Conservation (phyloP, 2,888 invertebrate genomes). For the Polia nebulosa region DNA sequence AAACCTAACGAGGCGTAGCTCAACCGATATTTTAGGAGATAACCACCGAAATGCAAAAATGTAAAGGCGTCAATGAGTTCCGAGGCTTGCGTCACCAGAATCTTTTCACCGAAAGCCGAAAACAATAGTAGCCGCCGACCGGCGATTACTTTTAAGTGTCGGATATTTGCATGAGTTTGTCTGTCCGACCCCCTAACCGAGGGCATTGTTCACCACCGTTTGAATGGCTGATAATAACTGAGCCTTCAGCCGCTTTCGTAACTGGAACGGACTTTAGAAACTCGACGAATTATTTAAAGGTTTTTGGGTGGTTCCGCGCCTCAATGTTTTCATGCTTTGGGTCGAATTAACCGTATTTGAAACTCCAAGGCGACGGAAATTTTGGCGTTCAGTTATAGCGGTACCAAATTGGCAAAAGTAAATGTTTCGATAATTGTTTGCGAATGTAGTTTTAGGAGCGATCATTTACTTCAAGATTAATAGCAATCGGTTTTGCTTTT, state of each 20-base stretch:
- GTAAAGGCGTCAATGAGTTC: slow-evolving; percentile 52
- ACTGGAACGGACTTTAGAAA: slow-evolving; percentile 85
- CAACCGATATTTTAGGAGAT: slow-evolving; percentile 35
- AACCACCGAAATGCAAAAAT: slow-evolving; percentile 48
- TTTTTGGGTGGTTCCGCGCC: slow-evolving; percentile 70
- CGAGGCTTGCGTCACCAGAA: slow-evolving; percentile 72
- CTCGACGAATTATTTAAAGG: slow-evolving; percentile 73
- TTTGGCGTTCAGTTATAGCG: slow-evolving; percentile 21
- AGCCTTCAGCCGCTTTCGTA: slow-evolving; percentile 84
- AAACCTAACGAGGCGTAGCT: slow-evolving; percentile 28
- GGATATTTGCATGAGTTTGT: slow-evolving; percentile 83
- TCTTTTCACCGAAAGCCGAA: slow-evolving; percentile 75
- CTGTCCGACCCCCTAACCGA: slow-evolving; percentile 83
- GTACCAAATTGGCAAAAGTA: slow-evolving; percentile 21
- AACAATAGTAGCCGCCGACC: slow-evolving; percentile 79
- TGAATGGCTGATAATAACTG: slow-evolving; percentile 85
- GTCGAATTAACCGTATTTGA: slow-evolving; percentile 59
- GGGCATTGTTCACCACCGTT: slow-evolving; percentile 83
- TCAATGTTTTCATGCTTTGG: slow-evolving; percentile 67
- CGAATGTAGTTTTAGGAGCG: slow-evolving; percentile 29
- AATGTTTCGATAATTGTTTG: slow-evolving; percentile 32
- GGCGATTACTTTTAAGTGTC: slow-evolving; percentile 81
- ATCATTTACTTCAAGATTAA: slow-evolving; percentile 37
- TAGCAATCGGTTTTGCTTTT: slow-evolving; percentile 32
- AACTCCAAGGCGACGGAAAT: slow-evolving; percentile 34